Evolutionary conservation across 2,797 vertebrate genomes (phyloP), one percentile per base, ranked within the genome.

Genomic region (Paguma larvata): DNA sequence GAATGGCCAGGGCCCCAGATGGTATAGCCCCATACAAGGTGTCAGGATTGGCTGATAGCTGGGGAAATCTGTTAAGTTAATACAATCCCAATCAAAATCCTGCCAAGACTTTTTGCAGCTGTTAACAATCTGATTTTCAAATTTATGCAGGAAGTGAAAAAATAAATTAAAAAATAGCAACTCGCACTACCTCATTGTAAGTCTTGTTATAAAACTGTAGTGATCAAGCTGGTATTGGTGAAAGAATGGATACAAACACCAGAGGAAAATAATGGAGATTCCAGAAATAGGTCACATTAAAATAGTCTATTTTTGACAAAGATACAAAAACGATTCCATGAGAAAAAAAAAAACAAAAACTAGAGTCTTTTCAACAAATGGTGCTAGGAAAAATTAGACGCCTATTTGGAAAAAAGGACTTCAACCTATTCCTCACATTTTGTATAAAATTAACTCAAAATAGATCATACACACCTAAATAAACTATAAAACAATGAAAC

Each of bases 371-470:
- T 59, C 30, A 51, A 68, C 6, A 67, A 77, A 25, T 21, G 1
- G 1, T 67, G 12, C 15, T 68, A 38, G 3, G 14, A 93, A 68
- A 78, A 70, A 46, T 51, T 75, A 68, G 19, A 30, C 0, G 23
- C 75, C 5, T 12, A 34, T 51, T 79, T 89, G 8, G 5, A 10
- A 67, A 82, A 18, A 73, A 70, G 11, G 19, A n/a, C 19, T n/a
- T 89, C n/a, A 79, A 6, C 32, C 4, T 82, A 56, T 32, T 78
- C n/a, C 0, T 78, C 15, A n/a, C 2, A 23, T 19, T 11, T 77
- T 87, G 67, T 67, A 12, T 78, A 91, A 86, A 44, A 62, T 91
- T 80, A 91, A 77, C 16, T n/a, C 21, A 88, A 67, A 85, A 78
- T 82, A 19, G 19, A 62, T 85, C 3, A 79, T 11, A 62, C 2